Conservation (phyloP, 2,888 invertebrate species). For the Diploptera punctata region DNA sequence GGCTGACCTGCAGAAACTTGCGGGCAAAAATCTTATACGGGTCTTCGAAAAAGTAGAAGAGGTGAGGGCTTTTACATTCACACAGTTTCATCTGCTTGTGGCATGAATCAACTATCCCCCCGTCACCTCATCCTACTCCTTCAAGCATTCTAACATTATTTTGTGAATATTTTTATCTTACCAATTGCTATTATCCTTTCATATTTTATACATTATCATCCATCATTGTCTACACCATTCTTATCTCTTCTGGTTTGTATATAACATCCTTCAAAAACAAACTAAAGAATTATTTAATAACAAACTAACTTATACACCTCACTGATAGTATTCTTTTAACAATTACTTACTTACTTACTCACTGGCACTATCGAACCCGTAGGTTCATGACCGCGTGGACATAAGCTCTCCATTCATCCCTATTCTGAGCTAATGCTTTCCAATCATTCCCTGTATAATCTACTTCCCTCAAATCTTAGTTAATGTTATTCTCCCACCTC, state of each 20-base stretch:
- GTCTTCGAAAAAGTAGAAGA: slow-evolving; percentile 61
- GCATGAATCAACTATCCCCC: neutral
- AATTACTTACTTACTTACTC: too few relatives aligned
- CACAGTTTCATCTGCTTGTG: neutral
- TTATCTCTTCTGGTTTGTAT: neutral
- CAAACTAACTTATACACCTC: too few relatives aligned
- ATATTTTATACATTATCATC: neutral
- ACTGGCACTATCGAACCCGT: too few relatives aligned
- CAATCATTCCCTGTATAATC: too few relatives aligned
- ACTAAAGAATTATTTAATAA: too few relatives aligned
- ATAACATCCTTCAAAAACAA: neutral
- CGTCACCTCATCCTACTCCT: neutral
- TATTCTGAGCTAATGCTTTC: too few relatives aligned
- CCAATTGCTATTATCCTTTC: neutral
- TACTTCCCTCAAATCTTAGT: too few relatives aligned
- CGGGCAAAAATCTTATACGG: slow-evolving; percentile 62
- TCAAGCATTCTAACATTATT: neutral
- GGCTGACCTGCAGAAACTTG: slow-evolving; percentile 61
- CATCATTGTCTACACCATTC: neutral
- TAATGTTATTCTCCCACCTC: too few relatives aligned
- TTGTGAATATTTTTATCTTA: neutral
- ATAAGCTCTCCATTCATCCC: too few relatives aligned
- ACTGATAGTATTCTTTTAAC: too few relatives aligned
- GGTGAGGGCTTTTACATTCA: slow-evolving; percentile 48
- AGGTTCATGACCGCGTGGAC: too few relatives aligned